These are phyloP conservation scores for Neodon shergylaensis DNA, from an alignment of 2,113 vertebrate species.

Conservation along the genomic window DNA sequence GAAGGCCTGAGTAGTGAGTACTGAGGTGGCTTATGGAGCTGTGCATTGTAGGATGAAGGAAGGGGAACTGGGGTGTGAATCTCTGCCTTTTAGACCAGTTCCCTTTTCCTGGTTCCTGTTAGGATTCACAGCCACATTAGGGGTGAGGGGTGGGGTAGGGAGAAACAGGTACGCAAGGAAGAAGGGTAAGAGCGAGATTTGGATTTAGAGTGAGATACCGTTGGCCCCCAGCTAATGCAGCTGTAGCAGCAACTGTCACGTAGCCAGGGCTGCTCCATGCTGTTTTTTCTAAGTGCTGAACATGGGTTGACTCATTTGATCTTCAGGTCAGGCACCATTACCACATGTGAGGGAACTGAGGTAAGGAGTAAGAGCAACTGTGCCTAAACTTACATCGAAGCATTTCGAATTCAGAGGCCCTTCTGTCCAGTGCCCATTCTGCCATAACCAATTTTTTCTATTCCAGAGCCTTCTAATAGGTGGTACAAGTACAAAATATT, in stretches of 20 bases:
- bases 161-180: neutral
- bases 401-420: neutral
- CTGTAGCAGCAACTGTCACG: neutral
- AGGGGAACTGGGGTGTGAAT: neutral
- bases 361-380: neutral
- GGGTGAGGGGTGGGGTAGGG: neutral
- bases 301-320: neutral
- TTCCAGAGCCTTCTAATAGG: neutral
- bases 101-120: neutral
- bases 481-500: neutral
- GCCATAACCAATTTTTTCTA: neutral
- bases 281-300: neutral
- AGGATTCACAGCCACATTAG: neutral
- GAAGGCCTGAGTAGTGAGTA: neutral
- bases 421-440: neutral
- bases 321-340: neutral
- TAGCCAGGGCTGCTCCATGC: neutral
- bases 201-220: neutral
- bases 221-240: neutral
- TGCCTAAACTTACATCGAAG: neutral
- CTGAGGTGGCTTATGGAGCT: neutral
- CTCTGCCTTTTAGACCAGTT: neutral
- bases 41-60: neutral
- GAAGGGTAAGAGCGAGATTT: neutral
- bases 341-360: slow-evolving; percentile 30